Percentiles rank a stretch among this genome's conserved stretches.
Evolutionary conservation across 92 coral and sea anemone genomes (phyloP).

Genomic region (Actinostola sp.): DNA sequence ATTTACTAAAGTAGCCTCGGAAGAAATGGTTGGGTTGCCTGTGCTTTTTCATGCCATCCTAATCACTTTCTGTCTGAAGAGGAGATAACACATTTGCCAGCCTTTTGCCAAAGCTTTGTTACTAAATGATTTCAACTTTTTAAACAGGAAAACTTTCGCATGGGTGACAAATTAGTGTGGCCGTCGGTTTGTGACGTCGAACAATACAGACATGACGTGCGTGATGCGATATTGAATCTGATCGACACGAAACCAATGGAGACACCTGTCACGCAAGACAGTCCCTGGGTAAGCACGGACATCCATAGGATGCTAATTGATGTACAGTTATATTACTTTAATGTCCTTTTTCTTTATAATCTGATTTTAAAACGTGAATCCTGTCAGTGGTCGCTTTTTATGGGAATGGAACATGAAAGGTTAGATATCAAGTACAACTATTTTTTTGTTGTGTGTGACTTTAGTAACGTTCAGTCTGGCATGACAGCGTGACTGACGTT

Average conservation of each 20-base stretch:
- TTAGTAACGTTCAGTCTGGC: no score
- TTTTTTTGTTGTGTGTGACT: background rate
- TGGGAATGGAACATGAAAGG: conserved; percentile 85
- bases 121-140: background rate
- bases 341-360: background rate
- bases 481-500: no score
- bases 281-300: conserved; percentile 61
- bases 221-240: conserved; percentile 41
- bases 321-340: background rate
- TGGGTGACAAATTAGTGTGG: conserved; percentile 71
- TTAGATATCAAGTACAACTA: background rate
- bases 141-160: conserved; percentile 64
- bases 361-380: background rate
- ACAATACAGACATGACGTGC: conserved; percentile 49
- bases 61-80: no score
- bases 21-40: no score
- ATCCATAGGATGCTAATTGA: background rate
- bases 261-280: conserved; percentile 62
- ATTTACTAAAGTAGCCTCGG: no score
- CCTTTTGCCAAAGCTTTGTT: background rate
- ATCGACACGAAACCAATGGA: conserved; percentile 61
- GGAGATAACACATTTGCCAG: no score
- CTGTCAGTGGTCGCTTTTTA: conserved; percentile 72
- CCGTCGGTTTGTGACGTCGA: conserved; percentile 55
- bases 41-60: no score